These are phyloP conservation scores for Morphnarchus princeps DNA, from an alignment of 2,113 vertebrate species.

Conservation along the genomic window DNA sequence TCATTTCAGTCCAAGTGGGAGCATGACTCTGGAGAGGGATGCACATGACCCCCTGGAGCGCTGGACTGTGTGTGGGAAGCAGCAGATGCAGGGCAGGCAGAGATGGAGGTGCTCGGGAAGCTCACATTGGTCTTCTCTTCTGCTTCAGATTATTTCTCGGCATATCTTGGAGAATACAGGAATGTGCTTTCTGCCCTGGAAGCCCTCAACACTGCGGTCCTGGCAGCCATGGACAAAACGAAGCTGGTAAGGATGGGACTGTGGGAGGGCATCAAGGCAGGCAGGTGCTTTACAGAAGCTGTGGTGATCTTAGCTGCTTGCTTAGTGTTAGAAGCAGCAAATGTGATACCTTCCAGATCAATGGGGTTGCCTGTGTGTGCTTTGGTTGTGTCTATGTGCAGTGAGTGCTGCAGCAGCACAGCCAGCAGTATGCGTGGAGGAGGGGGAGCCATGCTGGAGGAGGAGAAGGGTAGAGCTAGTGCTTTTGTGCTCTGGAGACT, in stretches of 20 bases:
- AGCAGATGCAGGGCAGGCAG: not conserved
- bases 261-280: rapidly evolving
- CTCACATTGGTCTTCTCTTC: not conserved
- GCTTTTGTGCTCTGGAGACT: not conserved
- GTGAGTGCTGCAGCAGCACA: not conserved
- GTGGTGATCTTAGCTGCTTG: not conserved
- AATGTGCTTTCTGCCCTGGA: constrained; percentile 92
- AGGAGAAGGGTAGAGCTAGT: not conserved
- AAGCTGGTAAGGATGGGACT: constrained; percentile 81
- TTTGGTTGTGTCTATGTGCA: rapidly evolving
- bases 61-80: not conserved
- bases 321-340: not conserved
- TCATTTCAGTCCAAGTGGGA: not conserved
- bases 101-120: rapidly evolving
- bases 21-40: not conserved
- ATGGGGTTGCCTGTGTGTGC: rapidly evolving
- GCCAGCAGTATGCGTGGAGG: not conserved
- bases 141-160: constrained; percentile 88
- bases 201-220: constrained; percentile 86
- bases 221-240: constrained; percentile 95
- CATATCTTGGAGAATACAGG: constrained; percentile 89
- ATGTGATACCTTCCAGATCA: not conserved
- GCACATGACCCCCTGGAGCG: rapidly evolving
- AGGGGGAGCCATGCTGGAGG: not conserved
- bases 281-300: rapidly evolving